Evolutionary conservation across 2,888 invertebrate species (phyloP), one percentile per base, ranked within the genome.

Genomic region (Lepidochrysops patricia): DNA sequence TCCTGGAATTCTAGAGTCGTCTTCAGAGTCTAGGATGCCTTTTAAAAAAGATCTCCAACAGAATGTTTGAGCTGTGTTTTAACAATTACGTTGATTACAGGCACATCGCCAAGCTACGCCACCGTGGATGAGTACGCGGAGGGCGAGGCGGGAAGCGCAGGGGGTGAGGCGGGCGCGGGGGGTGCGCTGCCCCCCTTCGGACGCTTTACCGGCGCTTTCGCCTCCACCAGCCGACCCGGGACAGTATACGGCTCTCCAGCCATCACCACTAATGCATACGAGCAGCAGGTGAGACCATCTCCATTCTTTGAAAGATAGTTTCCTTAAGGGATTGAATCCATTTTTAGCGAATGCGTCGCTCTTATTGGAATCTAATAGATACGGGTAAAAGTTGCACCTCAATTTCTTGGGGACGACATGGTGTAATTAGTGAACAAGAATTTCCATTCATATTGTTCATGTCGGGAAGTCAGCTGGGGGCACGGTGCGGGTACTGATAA

Each of bases 121-220:
- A 63, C 59, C 62, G 63, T 57, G 62, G 68, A 57, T 60, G 61
- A 57, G 69, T 65, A 58, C 64, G 50, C 35, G 58, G 58, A 67
- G 54, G 68, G 63, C 34, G 72, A 70, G 61, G 72, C 64, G 58
- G 69, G 69, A 57, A 70, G 70, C 43, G 70, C 63, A 43, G 72
- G 68, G 34, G 75, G 70, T 27, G 78, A 64, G 66, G 72, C 70
- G 25, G 81, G 79, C 61, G 71, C 73, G 7, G 71, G 76, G 32
- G 72, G 76, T 66, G 77, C 87, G 27, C 76, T 91, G 70, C 91
- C 91, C 0, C 88, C 90, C 19, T 91, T 91, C 78, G 88, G 88
- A 70, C 88, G 91, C 63, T 91, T 91, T 76, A 85, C 87, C 54
- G 80, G 85, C 48, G 75, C 76, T 68, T 88, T 84, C 77, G 75